Percentiles rank a stretch among this genome's conserved stretches.
phyloP scores from a whole-genome alignment of 2,797 vertebrate species.

The Catostomus latipinnis region DNA sequence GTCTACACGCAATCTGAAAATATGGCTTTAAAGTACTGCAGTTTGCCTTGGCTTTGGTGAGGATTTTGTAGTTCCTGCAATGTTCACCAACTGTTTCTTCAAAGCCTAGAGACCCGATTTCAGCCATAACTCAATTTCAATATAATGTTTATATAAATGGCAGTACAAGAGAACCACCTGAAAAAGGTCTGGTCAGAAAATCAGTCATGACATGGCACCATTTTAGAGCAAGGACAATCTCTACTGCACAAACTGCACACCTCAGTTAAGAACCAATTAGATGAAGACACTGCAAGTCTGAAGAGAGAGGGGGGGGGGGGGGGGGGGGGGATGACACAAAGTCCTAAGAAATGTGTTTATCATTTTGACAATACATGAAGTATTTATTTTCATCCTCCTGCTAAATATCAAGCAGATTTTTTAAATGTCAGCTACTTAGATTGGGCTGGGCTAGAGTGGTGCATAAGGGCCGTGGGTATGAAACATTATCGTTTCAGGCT shows the following conservation, averaged over 20 bases:
- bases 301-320: neutral
- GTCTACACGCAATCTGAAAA: no score
- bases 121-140: no score
- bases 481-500: conserved; percentile 66
- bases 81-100: no score
- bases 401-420: conserved; percentile 65
- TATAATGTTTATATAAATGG: no score
- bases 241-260: neutral
- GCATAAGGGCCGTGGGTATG: conserved; percentile 51
- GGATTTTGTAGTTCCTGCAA: no score
- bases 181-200: neutral
- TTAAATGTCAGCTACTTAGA: conserved; percentile 68
- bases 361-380: conserved; percentile 40
- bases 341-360: conserved; percentile 24
- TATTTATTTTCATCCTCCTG: conserved; percentile 47
- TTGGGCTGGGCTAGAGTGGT: conserved; percentile 36
- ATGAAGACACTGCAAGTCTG: neutral
- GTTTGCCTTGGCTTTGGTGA: no score
- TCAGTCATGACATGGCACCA: neutral
- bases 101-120: no score
- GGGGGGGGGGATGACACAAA: neutral
- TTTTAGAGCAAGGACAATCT: neutral
- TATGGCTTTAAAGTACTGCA: no score
- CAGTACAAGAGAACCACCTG: neutral
- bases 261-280: neutral